A percentile compares a stretch with the other conserved stretches of the same genome.
Evolutionary conservation across 1,140 invertebrate species (phyloP).

Genomic region (Grapholita molesta): DNA sequence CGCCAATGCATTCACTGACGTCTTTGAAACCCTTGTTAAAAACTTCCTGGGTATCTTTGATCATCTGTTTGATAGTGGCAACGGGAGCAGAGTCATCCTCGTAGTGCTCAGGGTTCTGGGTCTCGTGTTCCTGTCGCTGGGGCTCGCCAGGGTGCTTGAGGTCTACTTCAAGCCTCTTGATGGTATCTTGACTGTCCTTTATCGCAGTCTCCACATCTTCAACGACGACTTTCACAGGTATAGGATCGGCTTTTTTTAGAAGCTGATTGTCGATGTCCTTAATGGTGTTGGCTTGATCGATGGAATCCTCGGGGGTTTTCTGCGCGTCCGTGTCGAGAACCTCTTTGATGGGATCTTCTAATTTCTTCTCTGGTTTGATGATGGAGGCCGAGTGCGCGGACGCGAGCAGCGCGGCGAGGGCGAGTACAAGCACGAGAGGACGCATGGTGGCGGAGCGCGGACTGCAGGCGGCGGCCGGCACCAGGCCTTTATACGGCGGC

Average conservation of each 20-base stretch:
- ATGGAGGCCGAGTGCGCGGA: slow-evolving; percentile 54
- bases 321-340: slow-evolving; percentile 34
- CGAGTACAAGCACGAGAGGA: slow-evolving; percentile 41
- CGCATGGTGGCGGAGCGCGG: slow-evolving; percentile 51
- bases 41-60: slow-evolving; percentile 41
- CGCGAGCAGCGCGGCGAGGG: slow-evolving; percentile 38
- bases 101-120: slow-evolving; percentile 55
- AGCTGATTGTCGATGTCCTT: slow-evolving; percentile 50
- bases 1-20: slow-evolving; percentile 45
- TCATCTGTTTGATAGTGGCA: slow-evolving; percentile 39
- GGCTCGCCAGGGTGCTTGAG: slow-evolving; percentile 57
- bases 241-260: slow-evolving; percentile 32
- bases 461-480: slow-evolving; percentile 39
- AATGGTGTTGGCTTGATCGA: slow-evolving; percentile 33
- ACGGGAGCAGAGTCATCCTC: slow-evolving; percentile 39
- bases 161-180: slow-evolving; percentile 49
- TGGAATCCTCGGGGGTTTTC: slow-evolving; percentile 40
- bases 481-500: slow-evolving; percentile 51
- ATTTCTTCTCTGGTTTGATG: slow-evolving; percentile 30
- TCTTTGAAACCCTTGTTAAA: slow-evolving; percentile 46
- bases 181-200: slow-evolving; percentile 28
- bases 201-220: slow-evolving; percentile 28
- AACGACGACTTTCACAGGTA: slow-evolving; percentile 50
- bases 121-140: slow-evolving; percentile 64
- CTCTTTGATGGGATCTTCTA: slow-evolving; percentile 35